Conservation (phyloP, 2,888 invertebrate species). For the Trachelus iudaicus region DNA sequence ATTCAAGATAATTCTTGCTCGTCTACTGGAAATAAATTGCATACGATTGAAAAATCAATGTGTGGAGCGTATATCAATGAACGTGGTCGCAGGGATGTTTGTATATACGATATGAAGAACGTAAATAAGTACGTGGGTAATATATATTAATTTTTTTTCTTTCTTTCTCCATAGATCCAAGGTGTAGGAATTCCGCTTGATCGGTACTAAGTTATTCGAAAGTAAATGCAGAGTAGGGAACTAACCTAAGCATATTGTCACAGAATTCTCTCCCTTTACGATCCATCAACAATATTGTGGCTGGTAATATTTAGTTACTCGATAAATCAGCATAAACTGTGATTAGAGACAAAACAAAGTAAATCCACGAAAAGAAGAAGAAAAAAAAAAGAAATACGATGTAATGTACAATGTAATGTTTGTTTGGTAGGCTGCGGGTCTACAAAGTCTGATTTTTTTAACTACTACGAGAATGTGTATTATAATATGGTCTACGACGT, state of each 20-base stretch:
- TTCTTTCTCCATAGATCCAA: constrained; percentile 28
- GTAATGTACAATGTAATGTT: constrained; percentile 26
- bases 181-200: constrained; percentile 30
- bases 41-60: neutral
- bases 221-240: neutral
- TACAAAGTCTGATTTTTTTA: constrained; percentile 65
- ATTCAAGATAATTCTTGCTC: neutral
- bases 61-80: neutral
- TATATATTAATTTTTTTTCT: constrained; percentile 13
- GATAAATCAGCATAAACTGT: constrained; percentile 59
- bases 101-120: neutral
- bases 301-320: constrained; percentile 53
- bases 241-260: neutral
- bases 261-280: constrained; percentile 35
- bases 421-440: constrained; percentile 58
- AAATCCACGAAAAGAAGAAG: constrained; percentile 15
- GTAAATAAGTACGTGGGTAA: neutral
- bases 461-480: constrained; percentile 59
- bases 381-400: constrained; percentile 18
- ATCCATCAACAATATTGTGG: constrained; percentile 43
- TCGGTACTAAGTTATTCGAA: neutral
- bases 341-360: constrained; percentile 44
- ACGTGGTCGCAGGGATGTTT: neutral
- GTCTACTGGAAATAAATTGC: neutral
- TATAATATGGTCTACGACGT: constrained; percentile 60